Percentiles rank a stretch among this genome's conserved stretches.
These are phyloP conservation scores for Prochilodus magdalenae DNA, from an alignment of 2,113 vertebrate species.

Conservation along the genomic window DNA sequence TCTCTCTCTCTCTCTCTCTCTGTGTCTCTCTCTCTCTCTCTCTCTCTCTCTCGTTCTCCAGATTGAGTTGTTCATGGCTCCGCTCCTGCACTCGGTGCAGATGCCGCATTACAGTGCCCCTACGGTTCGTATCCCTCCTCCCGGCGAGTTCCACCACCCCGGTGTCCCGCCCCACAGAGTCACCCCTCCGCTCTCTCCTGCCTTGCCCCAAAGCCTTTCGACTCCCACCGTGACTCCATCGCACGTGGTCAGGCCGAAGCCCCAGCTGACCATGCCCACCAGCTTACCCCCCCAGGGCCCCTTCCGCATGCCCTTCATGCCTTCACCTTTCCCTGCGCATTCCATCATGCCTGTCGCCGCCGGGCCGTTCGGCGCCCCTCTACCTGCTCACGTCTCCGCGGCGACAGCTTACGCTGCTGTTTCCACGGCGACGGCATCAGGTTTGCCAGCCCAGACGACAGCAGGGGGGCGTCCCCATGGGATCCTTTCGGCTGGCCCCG, in stretches of 20 bases:
- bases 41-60: neutral
- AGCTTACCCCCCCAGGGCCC: conserved; percentile 60
- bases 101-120: neutral
- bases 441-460: neutral
- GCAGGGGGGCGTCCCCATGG: neutral
- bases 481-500: neutral
- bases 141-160: conserved; percentile 24
- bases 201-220: conserved; percentile 32
- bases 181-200: conserved; percentile 54
- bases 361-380: conserved; percentile 60
- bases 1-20: too few relatives aligned
- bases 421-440: neutral
- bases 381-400: conserved; percentile 72
- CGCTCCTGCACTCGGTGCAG: conserved; percentile 47
- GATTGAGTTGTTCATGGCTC: conserved; percentile 34
- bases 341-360: neutral
- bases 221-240: conserved; percentile 53
- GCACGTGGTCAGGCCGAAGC: conserved; percentile 37
- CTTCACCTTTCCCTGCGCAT: conserved; percentile 55
- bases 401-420: neutral
- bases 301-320: conserved; percentile 65
- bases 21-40: neutral
- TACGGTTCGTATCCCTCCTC: neutral
- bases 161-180: conserved; percentile 67
- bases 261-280: conserved; percentile 58